phyloP scores from a whole-genome alignment of 2,113 vertebrate species.

The Oenanthe oenanthe region DNA sequence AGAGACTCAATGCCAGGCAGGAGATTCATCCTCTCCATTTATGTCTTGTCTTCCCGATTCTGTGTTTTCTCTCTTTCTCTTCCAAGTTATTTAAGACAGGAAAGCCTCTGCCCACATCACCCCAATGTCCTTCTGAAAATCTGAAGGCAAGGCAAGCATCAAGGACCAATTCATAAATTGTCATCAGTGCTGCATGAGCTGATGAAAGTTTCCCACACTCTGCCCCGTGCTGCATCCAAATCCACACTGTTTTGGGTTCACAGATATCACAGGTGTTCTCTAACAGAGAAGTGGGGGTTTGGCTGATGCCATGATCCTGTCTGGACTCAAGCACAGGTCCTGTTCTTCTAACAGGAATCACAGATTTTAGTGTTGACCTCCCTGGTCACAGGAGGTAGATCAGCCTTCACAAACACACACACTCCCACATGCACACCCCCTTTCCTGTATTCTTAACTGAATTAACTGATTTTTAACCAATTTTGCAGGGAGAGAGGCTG shows the following conservation, averaged over 20 bases:
- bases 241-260: neutral
- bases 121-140: neutral
- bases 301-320: neutral
- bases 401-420: neutral
- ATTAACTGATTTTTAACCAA: neutral
- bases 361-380: neutral
- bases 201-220: neutral
- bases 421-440: rapidly evolving
- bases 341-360: neutral
- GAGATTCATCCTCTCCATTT: neutral
- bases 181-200: neutral
- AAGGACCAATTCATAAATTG: neutral
- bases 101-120: neutral
- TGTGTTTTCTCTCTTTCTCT: neutral
- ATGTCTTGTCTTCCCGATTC: neutral
- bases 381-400: neutral
- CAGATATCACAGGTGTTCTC: neutral
- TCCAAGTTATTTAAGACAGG: neutral
- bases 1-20: neutral
- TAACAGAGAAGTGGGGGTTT: neutral
- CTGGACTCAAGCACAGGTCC: neutral
- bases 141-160: neutral
- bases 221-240: rapidly evolving
- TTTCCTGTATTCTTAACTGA: neutral
- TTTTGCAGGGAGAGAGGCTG: neutral